These are phyloP conservation scores for Carassius auratus DNA, from an alignment of 2,113 vertebrate species.

Conservation along the genomic window DNA sequence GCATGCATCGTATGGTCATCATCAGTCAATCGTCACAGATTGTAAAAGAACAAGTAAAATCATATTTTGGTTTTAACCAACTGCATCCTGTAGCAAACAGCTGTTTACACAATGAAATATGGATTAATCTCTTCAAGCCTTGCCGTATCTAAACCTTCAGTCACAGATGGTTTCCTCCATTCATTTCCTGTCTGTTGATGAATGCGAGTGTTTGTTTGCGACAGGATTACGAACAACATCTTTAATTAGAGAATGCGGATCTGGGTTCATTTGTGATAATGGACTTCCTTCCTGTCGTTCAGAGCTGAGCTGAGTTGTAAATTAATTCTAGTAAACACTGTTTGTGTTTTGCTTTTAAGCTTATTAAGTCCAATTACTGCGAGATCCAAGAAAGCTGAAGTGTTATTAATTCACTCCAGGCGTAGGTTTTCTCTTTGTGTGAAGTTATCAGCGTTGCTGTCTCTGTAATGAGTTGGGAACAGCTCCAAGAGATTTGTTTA, in stretches of 20 bases:
- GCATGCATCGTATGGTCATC: not conserved
- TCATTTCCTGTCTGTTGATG: constrained; percentile 26
- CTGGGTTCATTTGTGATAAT: constrained; percentile 9
- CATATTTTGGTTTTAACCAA: not conserved
- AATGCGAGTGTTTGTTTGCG: not conserved
- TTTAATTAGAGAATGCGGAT: constrained; percentile 10
- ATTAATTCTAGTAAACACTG: constrained; percentile 65
- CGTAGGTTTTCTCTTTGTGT: constrained; percentile 51
- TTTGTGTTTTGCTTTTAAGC: constrained; percentile 57
- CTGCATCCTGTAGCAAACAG: not conserved
- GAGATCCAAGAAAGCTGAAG: constrained; percentile 60
- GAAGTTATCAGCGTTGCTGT: not conserved
- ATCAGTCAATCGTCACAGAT: not conserved
- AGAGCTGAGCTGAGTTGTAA: constrained; percentile 46
- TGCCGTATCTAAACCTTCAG: not conserved
- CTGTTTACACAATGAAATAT: not conserved
- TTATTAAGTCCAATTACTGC: constrained; percentile 70
- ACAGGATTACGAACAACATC: constrained; percentile 10
- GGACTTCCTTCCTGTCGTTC: constrained; percentile 7
- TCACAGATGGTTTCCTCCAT: constrained; percentile 23
- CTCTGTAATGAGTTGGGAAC: constrained; percentile 15
- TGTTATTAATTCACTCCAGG: constrained; percentile 70
- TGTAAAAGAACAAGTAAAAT: not conserved
- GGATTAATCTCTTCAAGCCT: not conserved
- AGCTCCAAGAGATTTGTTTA: constrained; percentile 7